Percentiles rank a stretch among this genome's conserved stretches.
phyloP scores from a whole-genome alignment of 2,888 invertebrate genomes.

The Saturnia pavonia region DNA sequence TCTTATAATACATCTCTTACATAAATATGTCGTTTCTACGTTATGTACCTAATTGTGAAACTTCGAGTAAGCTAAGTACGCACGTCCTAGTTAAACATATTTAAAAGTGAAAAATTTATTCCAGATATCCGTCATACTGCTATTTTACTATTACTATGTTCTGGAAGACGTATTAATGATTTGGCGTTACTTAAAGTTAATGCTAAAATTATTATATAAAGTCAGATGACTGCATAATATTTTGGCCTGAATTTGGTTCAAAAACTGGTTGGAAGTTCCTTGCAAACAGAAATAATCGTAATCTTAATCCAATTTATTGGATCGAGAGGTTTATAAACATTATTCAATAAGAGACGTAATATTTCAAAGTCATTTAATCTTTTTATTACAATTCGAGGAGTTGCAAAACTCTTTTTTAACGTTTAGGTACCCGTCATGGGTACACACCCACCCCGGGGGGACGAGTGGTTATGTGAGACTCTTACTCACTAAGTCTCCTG shows the following conservation, averaged over 20 bases:
- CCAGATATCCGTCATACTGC: constrained; percentile 21
- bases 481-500: too few relatives aligned
- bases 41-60: too few relatives aligned
- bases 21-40: too few relatives aligned
- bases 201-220: too few relatives aligned
- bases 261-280: constrained; percentile 30
- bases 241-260: constrained; percentile 25
- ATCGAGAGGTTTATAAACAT: constrained; percentile 9
- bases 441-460: too few relatives aligned
- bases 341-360: constrained; percentile 1
- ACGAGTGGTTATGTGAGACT: too few relatives aligned
- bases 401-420: too few relatives aligned
- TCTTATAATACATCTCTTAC: too few relatives aligned
- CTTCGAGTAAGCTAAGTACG: too few relatives aligned
- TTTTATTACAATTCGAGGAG: constrained; percentile 22
- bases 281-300: constrained; percentile 16
- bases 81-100: too few relatives aligned
- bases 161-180: constrained; percentile 25
- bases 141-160: constrained; percentile 20
- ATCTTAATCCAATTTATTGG: constrained; percentile 25
- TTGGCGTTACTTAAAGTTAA: constrained; percentile 24
- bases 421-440: too few relatives aligned
- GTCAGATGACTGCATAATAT: constrained; percentile 12
- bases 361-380: background rate
- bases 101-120: constrained; percentile 7